phyloP scores from a whole-genome alignment of 2,113 vertebrate genomes.

The Ceyx margarethae region DNA sequence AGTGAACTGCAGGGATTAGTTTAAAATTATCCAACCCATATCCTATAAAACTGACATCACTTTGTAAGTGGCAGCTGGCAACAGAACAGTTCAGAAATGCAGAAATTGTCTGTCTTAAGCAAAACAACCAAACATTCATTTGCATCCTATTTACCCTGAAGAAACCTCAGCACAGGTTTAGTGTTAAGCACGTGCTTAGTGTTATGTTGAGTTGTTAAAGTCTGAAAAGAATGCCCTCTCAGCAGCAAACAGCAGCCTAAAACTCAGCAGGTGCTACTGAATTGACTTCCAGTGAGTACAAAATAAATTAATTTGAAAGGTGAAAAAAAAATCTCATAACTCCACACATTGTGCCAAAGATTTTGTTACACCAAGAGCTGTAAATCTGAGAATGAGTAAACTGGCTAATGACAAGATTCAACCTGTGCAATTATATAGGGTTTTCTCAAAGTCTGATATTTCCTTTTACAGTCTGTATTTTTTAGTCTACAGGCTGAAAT shows the following conservation, averaged over 20 bases:
- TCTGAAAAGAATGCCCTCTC: not conserved
- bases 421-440: not conserved
- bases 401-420: not conserved
- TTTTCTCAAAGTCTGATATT: not conserved
- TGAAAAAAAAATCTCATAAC: not conserved
- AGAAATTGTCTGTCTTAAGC: not conserved
- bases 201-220: not conserved
- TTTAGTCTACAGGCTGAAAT: not conserved
- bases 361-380: not conserved
- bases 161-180: not conserved
- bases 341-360: not conserved
- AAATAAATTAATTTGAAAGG: not conserved
- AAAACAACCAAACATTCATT: constrained; percentile 15
- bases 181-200: not conserved
- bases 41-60: not conserved
- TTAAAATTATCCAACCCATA: not conserved
- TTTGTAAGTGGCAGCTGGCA: constrained; percentile 3
- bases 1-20: not conserved
- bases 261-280: not conserved
- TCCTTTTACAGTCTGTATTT: not conserved
- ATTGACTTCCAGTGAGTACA: not conserved
- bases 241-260: not conserved
- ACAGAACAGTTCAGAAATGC: not conserved
- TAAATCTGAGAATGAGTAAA: not conserved
- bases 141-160: constrained; percentile 14